Conservation (phyloP, 2,113 vertebrate species). For the Urocynchramus pylzowi region DNA sequence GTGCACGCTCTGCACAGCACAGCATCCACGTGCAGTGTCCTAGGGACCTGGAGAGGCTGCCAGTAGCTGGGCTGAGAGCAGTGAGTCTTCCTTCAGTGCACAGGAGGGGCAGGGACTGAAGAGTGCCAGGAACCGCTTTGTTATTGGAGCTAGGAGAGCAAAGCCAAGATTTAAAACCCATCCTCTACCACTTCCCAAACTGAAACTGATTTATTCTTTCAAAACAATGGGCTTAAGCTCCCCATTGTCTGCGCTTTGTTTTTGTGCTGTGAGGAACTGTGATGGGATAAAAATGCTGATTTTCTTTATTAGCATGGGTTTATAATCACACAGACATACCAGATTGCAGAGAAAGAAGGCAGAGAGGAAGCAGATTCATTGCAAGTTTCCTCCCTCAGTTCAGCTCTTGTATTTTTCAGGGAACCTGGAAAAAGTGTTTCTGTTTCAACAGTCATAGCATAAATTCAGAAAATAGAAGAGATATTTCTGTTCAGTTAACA, state of each 20-base stretch:
- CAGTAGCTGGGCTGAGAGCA: not conserved
- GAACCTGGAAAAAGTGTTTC: not conserved
- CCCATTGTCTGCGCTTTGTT: not conserved
- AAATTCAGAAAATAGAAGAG: not conserved
- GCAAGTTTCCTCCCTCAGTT: not conserved
- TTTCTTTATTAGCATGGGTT: constrained; percentile 5
- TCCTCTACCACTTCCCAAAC: not conserved
- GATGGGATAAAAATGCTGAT: not conserved
- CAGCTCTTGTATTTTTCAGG: not conserved
- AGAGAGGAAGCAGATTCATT: not conserved
- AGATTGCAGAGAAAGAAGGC: not conserved
- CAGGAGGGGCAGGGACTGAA: not conserved
- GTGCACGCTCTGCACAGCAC: not conserved
- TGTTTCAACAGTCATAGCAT: not conserved
- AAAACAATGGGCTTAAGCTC: constrained; percentile 5
- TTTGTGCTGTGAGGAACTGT: not conserved
- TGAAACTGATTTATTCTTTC: constrained; percentile 5
- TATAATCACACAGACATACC: not conserved
- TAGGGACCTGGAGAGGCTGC: not conserved
- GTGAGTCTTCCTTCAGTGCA: not conserved
- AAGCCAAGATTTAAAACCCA: not conserved
- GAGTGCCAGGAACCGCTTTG: not conserved
- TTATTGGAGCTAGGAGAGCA: not conserved
- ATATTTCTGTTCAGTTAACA: not conserved
- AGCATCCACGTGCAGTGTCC: not conserved